phyloP scores from a whole-genome alignment of 2,888 invertebrate genomes.

The Agriopis leucophaearia region DNA sequence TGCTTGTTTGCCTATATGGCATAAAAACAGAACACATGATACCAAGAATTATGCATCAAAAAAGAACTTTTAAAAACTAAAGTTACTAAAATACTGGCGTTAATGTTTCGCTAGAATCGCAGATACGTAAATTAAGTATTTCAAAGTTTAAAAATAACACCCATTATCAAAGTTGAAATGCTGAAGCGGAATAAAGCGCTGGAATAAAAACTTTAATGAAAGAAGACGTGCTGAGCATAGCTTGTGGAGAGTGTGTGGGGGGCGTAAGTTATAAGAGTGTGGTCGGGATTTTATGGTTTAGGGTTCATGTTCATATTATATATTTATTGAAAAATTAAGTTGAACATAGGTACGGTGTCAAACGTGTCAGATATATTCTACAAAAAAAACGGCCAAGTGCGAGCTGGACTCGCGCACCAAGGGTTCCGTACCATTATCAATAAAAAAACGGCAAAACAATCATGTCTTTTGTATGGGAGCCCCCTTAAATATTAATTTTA shows the following conservation, averaged over 20 bases:
- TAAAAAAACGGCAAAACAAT: too few species aligned
- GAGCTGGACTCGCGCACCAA: too few species aligned
- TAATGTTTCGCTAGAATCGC: conserved; percentile 38
- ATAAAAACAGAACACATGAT: conserved; percentile 2
- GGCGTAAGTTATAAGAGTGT: conserved; percentile 33
- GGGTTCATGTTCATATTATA: too few species aligned
- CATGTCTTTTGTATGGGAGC: too few species aligned
- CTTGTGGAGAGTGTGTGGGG: conserved; percentile 38
- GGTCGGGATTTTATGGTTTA: neutral
- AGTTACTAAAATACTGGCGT: conserved; percentile 37
- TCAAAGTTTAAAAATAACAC: conserved; percentile 62
- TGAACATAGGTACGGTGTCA: too few species aligned
- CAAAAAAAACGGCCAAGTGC: too few species aligned
- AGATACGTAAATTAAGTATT: conserved; percentile 57
- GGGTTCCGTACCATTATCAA: too few species aligned
- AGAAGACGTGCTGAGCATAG: conserved; percentile 63
- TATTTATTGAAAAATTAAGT: too few species aligned
- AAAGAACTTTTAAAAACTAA: conserved; percentile 36
- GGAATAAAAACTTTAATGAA: conserved; percentile 70
- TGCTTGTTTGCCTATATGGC: neutral
- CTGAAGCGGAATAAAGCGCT: conserved; percentile 50
- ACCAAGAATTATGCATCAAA: conserved; percentile 33
- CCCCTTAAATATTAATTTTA: too few species aligned
- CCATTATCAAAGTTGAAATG: conserved; percentile 65
- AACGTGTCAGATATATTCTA: too few species aligned